Evolutionary conservation across 2,113 vertebrate species (phyloP), one percentile per base, ranked within the genome.

Genomic region (Mesocricetus auratus): DNA sequence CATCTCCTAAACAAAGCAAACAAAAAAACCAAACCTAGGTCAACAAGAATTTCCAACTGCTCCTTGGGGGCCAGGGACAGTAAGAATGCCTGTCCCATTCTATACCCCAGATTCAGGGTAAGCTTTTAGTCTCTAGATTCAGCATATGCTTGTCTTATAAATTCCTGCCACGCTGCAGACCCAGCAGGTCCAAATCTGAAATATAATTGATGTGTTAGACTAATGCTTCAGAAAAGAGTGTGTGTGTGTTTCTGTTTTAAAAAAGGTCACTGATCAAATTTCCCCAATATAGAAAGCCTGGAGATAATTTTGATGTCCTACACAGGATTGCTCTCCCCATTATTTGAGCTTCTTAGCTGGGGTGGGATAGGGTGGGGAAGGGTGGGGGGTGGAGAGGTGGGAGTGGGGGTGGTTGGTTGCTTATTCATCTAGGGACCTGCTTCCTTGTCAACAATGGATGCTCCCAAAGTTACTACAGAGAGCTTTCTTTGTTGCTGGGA

Each of bases 401-500:
- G n/a, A n/a, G n/a, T 47, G 4, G 47, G 47, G 47, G 47, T 47
- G 75, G 7, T 16, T 26, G 12, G 85, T 89, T 62, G 66, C 36
- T 95, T 69, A 66, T 93, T 93, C 86, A 45, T 92, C 71, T 53
- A 78, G 77, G 58, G 22, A 89, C 50, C 68, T 31, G 82, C 39
- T 89, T 90, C 24, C 39, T 19, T 62, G 75, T 73, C 64, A 92
- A 81, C 7, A 92, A 92, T 5, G 26, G 3, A 64, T 78, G 31
- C 53, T 53, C 9, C 17, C 89, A 26, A 87, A 81, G 66, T 91
- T n/a, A 60, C 3, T 94, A n/a, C 62, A 31, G 82, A 92, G 22
- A 93, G 19, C 22, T 3, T 88, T 91, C 47, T 88, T 94, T 85
- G 26, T 33, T 96, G 56, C 36, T 31, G 7, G 39, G n/a, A 77